These are phyloP conservation scores for Drosophila quinaria DNA, from an alignment of 2,888 invertebrate genomes.

Conservation along the genomic window DNA sequence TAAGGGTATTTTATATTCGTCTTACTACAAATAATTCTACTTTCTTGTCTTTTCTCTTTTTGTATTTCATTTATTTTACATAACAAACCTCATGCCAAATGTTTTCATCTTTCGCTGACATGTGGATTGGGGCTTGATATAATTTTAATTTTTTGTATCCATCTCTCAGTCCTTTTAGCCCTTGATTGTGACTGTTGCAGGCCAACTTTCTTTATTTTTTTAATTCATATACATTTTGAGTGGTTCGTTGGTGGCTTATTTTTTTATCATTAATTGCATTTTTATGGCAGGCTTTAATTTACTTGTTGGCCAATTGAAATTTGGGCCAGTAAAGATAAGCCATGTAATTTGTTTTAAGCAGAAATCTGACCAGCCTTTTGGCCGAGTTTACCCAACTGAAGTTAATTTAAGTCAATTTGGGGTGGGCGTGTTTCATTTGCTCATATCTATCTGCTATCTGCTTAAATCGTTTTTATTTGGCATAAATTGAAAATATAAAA, in stretches of 20 bases:
- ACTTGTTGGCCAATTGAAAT: slow-evolving; percentile 77
- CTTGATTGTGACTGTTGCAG: slow-evolving; percentile 20
- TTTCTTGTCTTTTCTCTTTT: slow-evolving; percentile 14
- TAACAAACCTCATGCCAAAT: slow-evolving; percentile 47
- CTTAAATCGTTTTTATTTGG: slow-evolving; percentile 45
- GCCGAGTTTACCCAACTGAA: slow-evolving; percentile 26
- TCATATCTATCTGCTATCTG: slow-evolving; percentile 23
- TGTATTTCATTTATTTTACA: slow-evolving; percentile 15
- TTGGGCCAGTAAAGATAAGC: slow-evolving; percentile 76
- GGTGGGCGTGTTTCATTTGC: slow-evolving; percentile 57
- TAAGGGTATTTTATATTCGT: not conserved
- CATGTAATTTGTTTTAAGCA: slow-evolving; percentile 66
- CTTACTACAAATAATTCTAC: not conserved
- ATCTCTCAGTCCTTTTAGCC: slow-evolving; percentile 36
- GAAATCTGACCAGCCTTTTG: slow-evolving; percentile 9
- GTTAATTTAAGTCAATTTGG: slow-evolving; percentile 59
- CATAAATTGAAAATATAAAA: slow-evolving; percentile 40
- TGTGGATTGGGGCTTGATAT: slow-evolving; percentile 36
- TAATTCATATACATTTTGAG: slow-evolving; percentile 16
- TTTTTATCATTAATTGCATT: slow-evolving; percentile 72
- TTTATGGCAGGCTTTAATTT: slow-evolving; percentile 72
- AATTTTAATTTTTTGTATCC: slow-evolving; percentile 27
- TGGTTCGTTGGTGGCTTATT: slow-evolving; percentile 46
- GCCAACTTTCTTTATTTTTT: slow-evolving; percentile 60
- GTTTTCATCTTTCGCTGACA: slow-evolving; percentile 43